These are phyloP conservation scores for Magallana gigas DNA, from an alignment of 1,140 invertebrate genomes.

Conservation along the genomic window DNA sequence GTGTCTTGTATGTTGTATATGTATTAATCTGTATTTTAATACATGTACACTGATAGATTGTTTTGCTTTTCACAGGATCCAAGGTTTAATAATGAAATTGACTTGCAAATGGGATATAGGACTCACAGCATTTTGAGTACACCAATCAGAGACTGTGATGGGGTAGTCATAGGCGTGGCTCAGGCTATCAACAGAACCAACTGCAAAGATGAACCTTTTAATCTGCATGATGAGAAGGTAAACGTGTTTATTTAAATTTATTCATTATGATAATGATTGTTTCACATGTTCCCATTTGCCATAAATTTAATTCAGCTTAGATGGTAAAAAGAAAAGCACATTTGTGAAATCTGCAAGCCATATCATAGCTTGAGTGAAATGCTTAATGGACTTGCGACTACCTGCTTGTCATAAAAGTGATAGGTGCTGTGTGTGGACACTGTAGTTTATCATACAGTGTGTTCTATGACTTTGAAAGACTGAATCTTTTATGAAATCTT, in stretches of 20 bases:
- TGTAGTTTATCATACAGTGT: too few relatives aligned
- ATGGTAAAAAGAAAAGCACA: too few relatives aligned
- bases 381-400: too few relatives aligned
- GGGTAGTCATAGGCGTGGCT: constrained; percentile 96
- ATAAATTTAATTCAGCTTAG: too few relatives aligned
- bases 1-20: not conserved
- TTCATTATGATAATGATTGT: too few relatives aligned
- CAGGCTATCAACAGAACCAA: constrained; percentile 95
- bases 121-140: constrained; percentile 94
- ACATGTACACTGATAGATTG: not conserved
- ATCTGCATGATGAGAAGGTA: constrained; percentile 77
- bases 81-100: constrained; percentile 93
- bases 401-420: too few relatives aligned
- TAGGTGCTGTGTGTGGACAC: too few relatives aligned
- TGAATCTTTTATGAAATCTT: too few relatives aligned
- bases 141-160: constrained; percentile 97
- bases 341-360: too few relatives aligned
- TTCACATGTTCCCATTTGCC: too few relatives aligned
- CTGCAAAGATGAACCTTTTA: constrained; percentile 79
- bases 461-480: too few relatives aligned
- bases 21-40: not conserved
- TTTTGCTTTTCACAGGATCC: constrained; percentile 73
- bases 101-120: constrained; percentile 94
- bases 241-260: not conserved
- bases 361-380: too few relatives aligned